Percentiles rank a stretch among this genome's conserved stretches.
Evolutionary conservation across 1,140 invertebrate species (phyloP).

Genomic region (Magallana angulata): DNA sequence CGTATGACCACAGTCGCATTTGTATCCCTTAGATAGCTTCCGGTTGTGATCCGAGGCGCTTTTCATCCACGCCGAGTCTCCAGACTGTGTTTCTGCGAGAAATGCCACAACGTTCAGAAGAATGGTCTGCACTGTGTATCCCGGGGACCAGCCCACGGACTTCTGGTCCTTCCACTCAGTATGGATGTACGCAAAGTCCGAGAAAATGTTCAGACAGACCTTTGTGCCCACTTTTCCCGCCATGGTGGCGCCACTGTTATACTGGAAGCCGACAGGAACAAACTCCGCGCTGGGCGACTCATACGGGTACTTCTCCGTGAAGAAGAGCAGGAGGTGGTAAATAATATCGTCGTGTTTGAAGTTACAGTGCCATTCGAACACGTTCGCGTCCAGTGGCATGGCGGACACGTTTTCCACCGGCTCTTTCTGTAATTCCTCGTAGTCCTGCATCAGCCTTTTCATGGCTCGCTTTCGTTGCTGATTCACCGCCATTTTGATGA

Average conservation of each 20-base stretch:
- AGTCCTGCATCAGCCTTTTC: conserved; percentile 67
- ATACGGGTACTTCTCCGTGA: conserved; percentile 73
- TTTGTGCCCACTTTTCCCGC: conserved; percentile 70
- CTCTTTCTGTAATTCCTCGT: conserved; percentile 64
- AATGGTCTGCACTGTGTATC: conserved; percentile 72
- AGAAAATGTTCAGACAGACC: conserved; percentile 72
- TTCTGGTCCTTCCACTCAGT: conserved; percentile 73
- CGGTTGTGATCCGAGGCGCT: conserved; percentile 58
- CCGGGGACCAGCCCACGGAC: conserved; percentile 71
- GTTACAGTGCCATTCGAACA: conserved; percentile 76
- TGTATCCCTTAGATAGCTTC: conserved; percentile 66
- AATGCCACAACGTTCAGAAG: conserved; percentile 72
- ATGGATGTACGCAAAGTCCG: conserved; percentile 71
- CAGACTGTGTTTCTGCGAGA: conserved; percentile 67
- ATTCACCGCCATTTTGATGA: conserved; percentile 55
- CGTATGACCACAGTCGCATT: conserved; percentile 71
- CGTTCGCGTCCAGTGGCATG: conserved; percentile 67
- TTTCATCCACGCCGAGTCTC: conserved; percentile 56
- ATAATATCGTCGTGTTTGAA: conserved; percentile 72
- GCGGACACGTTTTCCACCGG: conserved; percentile 73
- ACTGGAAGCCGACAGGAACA: conserved; percentile 70
- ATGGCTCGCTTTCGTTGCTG: conserved; percentile 66
- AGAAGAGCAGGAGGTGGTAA: conserved; percentile 70
- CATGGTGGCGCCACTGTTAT: conserved; percentile 71
- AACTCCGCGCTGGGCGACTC: conserved; percentile 74